A percentile compares a stretch with the other conserved stretches of the same genome.
Conservation (phyloP, 37 sponge, comb jelly and placozoan genomes). For the Lycopodina hypogea region DNA sequence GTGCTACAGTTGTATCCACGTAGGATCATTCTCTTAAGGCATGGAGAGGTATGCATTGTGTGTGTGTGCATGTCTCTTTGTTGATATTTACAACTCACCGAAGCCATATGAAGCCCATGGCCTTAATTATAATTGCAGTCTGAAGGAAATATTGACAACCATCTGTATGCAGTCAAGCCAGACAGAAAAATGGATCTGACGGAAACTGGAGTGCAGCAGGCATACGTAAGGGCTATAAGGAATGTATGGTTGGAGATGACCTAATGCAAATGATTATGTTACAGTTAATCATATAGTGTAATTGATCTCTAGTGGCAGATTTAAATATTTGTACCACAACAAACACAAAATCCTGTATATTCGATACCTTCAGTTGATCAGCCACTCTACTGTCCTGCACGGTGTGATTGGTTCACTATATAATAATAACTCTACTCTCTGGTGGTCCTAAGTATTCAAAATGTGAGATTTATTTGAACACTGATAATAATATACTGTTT, state of each 20-base stretch:
- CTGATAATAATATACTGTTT: no score
- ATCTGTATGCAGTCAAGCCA: slow-evolving; percentile 52
- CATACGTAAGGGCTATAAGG: slow-evolving; percentile 33
- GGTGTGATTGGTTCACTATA: no score
- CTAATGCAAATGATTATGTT: no score
- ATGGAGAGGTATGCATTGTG: slow-evolving; percentile 46
- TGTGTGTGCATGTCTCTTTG: not conserved
- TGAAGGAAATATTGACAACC: slow-evolving; percentile 67
- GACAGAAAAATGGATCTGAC: slow-evolving; percentile 69
- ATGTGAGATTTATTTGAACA: no score
- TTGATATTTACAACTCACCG: not conserved
- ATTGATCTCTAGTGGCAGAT: no score
- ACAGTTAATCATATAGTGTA: no score
- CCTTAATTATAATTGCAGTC: slow-evolving; percentile 36
- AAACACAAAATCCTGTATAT: no score
- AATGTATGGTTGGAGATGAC: not conserved
- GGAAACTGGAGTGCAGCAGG: slow-evolving; percentile 54
- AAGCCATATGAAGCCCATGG: not conserved
- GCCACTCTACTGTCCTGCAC: no score
- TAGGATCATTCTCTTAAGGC: slow-evolving; percentile 73
- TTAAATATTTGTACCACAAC: no score
- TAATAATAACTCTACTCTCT: no score
- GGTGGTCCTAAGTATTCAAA: no score
- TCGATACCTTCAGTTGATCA: no score
- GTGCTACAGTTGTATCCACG: slow-evolving; percentile 37